Evolutionary conservation across 2,888 invertebrate species (phyloP).

Genomic region (Byasa hedistus): DNA sequence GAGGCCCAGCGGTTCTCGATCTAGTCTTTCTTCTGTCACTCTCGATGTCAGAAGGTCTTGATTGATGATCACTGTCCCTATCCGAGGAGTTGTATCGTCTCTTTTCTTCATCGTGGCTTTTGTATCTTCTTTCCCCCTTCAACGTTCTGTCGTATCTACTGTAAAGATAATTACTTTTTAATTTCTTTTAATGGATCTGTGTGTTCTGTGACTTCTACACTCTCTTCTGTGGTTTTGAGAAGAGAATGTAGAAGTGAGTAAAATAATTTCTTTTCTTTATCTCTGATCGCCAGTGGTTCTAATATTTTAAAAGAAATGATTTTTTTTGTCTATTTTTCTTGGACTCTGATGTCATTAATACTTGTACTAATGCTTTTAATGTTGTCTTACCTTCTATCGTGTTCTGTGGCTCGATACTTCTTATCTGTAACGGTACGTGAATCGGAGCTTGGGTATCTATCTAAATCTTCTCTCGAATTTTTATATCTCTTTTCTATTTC

Average conservation of each 20-base stretch:
- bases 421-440: constrained; percentile 54
- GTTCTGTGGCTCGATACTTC: constrained; percentile 50
- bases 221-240: no score
- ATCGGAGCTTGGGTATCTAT: constrained; percentile 52
- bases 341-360: no score
- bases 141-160: constrained; percentile 55
- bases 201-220: no score
- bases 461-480: constrained; percentile 55
- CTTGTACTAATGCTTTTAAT: no score
- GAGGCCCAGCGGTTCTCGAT: constrained; percentile 58
- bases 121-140: constrained; percentile 57
- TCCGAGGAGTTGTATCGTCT: constrained; percentile 81
- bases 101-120: constrained; percentile 60
- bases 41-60: constrained; percentile 62
- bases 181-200: no score
- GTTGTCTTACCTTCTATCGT: constrained; percentile 50
- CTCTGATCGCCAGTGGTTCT: no score
- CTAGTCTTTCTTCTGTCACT: constrained; percentile 57
- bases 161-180: constrained; percentile 1
- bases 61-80: constrained; percentile 67
- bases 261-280: no score
- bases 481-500: constrained; percentile 53
- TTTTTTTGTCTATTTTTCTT: no score
- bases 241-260: no score
- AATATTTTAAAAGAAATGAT: no score